These are phyloP conservation scores for Schrankia costaestrigalis DNA, from an alignment of 2,888 invertebrate species.

Conservation along the genomic window DNA sequence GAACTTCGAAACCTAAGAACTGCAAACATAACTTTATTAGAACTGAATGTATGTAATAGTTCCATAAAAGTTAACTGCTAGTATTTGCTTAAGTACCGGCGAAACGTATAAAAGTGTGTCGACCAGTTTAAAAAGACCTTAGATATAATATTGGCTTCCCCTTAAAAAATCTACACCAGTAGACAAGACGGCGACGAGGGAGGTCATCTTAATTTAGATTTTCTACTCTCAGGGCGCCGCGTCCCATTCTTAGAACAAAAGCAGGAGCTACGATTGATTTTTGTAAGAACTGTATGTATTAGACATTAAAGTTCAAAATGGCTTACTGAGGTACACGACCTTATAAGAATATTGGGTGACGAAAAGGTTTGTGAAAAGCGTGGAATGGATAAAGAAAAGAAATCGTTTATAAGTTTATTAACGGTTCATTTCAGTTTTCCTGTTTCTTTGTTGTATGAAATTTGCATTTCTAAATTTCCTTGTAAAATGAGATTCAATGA, in stretches of 20 bases:
- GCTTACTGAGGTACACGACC: constrained; percentile 36
- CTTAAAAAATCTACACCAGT: constrained; percentile 29
- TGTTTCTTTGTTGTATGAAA: constrained; percentile 11
- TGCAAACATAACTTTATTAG: constrained; percentile 63
- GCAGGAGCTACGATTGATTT: constrained; percentile 28
- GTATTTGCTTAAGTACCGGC: constrained; percentile 64
- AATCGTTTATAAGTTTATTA: constrained; percentile 25
- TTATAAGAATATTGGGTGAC: constrained; percentile 57
- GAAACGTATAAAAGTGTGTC: constrained; percentile 32
- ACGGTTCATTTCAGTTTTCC: constrained; percentile 27
- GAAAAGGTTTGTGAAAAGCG: constrained; percentile 42
- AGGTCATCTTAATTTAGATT: constrained; percentile 60
- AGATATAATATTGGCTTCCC: constrained; percentile 14
- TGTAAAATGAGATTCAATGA: too few relatives aligned
- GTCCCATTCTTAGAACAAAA: constrained; percentile 64
- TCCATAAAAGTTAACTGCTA: constrained; percentile 68
- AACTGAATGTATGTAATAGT: constrained; percentile 63
- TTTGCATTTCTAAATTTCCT: constrained; percentile 12
- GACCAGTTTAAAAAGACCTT: constrained; percentile 43
- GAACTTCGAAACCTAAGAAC: constrained; percentile 34
- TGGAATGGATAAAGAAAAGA: constrained; percentile 34
- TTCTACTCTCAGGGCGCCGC: constrained; percentile 52
- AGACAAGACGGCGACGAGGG: constrained; percentile 26
- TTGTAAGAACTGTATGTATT: constrained; percentile 35
- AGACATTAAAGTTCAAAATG: constrained; percentile 43